These are phyloP conservation scores for Cryptosula pallasiana DNA, from an alignment of 2,888 invertebrate species.

Conservation along the genomic window DNA sequence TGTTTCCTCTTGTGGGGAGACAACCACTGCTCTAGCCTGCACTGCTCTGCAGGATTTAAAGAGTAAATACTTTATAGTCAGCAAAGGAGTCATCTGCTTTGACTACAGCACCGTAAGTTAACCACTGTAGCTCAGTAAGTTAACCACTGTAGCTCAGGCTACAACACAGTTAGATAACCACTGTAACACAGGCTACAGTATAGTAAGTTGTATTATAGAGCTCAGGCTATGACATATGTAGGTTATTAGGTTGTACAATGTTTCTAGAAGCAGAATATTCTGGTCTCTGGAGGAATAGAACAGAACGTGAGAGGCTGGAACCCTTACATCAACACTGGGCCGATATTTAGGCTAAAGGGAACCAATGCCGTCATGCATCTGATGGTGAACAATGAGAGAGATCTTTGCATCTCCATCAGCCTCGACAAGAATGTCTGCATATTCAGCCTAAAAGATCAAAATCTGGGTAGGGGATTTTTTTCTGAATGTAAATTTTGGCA, in stretches of 20 bases:
- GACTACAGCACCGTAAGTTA: conserved; percentile 34
- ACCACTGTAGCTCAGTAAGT: no score
- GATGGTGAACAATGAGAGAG: conserved; percentile 24
- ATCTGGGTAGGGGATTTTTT: conserved; percentile 11
- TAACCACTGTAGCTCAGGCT: no score
- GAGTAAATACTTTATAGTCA: conserved; percentile 56
- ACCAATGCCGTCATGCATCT: conserved; percentile 21
- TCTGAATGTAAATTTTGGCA: no score
- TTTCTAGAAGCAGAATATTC: conserved; percentile 38
- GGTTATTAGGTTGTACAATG: no score
- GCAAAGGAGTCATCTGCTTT: conserved; percentile 55
- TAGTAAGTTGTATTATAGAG: no score
- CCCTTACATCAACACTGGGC: conserved; percentile 67
- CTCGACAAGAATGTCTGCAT: conserved; percentile 19
- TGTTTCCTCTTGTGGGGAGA: conserved; percentile 65
- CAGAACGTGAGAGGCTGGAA: conserved; percentile 73
- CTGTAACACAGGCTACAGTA: no score
- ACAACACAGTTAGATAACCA: no score
- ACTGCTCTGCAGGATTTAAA: conserved; percentile 61
- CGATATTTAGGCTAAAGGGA: conserved; percentile 58
- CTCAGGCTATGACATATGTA: no score
- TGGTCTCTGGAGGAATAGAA: conserved; percentile 66
- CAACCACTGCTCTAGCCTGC: conserved; percentile 60
- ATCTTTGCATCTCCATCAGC: conserved; percentile 22
- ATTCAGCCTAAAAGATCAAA: conserved; percentile 22